phyloP scores from a whole-genome alignment of 2,797 vertebrate genomes.

The Sebastiscus tertius region DNA sequence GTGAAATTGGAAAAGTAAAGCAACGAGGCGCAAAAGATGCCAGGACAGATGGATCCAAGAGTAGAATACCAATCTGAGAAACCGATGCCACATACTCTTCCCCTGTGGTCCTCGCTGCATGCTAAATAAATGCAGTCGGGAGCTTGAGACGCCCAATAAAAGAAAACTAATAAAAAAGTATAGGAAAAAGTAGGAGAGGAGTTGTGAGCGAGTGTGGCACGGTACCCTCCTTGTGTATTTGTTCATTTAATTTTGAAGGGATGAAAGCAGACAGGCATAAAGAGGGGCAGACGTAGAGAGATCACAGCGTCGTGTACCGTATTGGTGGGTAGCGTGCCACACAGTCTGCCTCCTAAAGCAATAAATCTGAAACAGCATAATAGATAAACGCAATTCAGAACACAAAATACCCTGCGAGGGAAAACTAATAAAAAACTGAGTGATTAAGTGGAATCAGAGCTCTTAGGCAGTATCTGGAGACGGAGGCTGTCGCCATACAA shows the following conservation, averaged over 20 bases:
- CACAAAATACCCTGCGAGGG: conserved; percentile 82
- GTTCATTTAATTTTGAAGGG: conserved; percentile 82
- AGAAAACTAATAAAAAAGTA: conserved; percentile 74
- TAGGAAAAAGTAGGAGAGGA: conserved; percentile 58
- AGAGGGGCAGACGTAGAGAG: conserved; percentile 81
- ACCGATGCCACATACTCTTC: conserved; percentile 56
- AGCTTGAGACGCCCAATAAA: conserved; percentile 56
- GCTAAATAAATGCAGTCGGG: conserved; percentile 64
- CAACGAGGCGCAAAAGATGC: conserved; percentile 54
- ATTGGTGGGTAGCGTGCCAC: conserved; percentile 79
- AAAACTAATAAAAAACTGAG: conserved; percentile 83
- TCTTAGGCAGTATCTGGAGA: conserved; percentile 82
- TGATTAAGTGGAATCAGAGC: conserved; percentile 85
- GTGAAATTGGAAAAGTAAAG: conserved; percentile 69
- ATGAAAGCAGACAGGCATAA: conserved; percentile 82
- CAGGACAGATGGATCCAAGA: conserved; percentile 73
- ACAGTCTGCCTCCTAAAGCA: conserved; percentile 83
- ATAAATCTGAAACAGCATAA: conserved; percentile 86
- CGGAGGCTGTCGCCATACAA: conserved; percentile 78
- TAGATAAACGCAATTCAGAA: conserved; percentile 84
- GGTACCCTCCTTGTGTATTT: conserved; percentile 68
- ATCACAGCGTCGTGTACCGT: conserved; percentile 77
- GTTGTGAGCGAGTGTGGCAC: conserved; percentile 65
- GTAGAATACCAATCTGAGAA: conserved; percentile 54
- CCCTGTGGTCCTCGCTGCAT: conserved; percentile 46